Evolutionary conservation across 2,113 vertebrate species (phyloP).

Genomic region (Nicator chloris): DNA sequence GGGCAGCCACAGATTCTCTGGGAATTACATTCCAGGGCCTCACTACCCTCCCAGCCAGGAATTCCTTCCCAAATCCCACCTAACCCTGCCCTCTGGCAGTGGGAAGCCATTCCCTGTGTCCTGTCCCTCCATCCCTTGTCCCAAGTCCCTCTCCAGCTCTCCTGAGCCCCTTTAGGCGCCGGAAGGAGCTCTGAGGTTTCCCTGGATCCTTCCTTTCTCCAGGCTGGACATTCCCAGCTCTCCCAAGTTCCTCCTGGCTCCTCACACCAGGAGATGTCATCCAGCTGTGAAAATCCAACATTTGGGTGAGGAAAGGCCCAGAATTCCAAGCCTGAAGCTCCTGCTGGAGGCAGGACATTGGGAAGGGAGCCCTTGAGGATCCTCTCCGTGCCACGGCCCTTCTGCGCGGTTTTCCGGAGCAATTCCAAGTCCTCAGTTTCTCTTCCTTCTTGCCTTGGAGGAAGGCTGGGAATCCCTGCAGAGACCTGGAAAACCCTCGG

Average conservation of each 20-base stretch:
- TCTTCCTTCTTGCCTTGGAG: background rate
- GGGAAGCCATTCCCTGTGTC: background rate
- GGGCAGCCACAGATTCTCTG: background rate
- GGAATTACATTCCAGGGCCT: background rate
- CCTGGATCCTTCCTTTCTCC: background rate
- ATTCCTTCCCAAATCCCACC: background rate
- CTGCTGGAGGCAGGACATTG: background rate
- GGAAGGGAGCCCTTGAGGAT: background rate
- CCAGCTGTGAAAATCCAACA: background rate
- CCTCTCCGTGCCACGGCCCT: accelerated
- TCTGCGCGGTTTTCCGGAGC: accelerated
- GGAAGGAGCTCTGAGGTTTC: background rate
- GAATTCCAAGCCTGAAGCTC: background rate
- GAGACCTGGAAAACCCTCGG: background rate
- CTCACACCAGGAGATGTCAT: background rate
- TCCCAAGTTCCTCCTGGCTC: background rate
- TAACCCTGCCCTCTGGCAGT: background rate
- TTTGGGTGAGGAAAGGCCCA: background rate
- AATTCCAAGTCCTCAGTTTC: accelerated
- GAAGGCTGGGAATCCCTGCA: background rate
- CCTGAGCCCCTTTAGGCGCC: background rate
- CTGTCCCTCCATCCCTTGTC: background rate
- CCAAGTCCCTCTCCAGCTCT: background rate
- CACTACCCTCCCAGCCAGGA: accelerated
- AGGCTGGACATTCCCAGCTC: background rate